Percentiles rank a stretch among this genome's conserved stretches.
Conservation (phyloP, 92 coral and sea anemone species). For the Palythoa grandiflora region DNA sequence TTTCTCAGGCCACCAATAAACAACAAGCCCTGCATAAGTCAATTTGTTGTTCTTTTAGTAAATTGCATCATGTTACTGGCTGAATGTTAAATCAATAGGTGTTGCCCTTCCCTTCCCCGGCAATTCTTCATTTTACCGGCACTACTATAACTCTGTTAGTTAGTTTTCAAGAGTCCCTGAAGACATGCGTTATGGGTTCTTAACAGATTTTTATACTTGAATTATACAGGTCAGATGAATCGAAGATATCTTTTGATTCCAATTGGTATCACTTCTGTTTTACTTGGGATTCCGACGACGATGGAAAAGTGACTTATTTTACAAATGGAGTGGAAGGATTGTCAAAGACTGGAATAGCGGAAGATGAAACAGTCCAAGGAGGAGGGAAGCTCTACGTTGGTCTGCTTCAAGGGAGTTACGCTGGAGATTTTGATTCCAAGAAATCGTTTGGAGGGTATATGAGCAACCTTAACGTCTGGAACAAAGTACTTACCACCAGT, state of each 20-base stretch:
- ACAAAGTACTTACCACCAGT: neutral
- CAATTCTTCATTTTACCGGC: no score
- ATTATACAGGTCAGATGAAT: neutral
- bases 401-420: constrained; percentile 18
- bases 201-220: neutral
- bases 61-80: no score
- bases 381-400: constrained; percentile 35
- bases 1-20: no score
- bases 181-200: no score
- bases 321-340: neutral
- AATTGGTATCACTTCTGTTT: constrained; percentile 33
- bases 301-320: neutral
- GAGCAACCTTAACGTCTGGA: constrained; percentile 28
- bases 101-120: no score
- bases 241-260: constrained; percentile 8
- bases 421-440: constrained; percentile 12
- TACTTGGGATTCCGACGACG: neutral
- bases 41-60: no score
- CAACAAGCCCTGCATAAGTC: no score
- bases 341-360: neutral
- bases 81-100: no score
- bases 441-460: constrained; percentile 19
- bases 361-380: neutral
- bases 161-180: no score
- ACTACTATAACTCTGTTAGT: no score